These are phyloP conservation scores for Cheilosia urbana DNA, from an alignment of 2,888 invertebrate species.

Conservation along the genomic window DNA sequence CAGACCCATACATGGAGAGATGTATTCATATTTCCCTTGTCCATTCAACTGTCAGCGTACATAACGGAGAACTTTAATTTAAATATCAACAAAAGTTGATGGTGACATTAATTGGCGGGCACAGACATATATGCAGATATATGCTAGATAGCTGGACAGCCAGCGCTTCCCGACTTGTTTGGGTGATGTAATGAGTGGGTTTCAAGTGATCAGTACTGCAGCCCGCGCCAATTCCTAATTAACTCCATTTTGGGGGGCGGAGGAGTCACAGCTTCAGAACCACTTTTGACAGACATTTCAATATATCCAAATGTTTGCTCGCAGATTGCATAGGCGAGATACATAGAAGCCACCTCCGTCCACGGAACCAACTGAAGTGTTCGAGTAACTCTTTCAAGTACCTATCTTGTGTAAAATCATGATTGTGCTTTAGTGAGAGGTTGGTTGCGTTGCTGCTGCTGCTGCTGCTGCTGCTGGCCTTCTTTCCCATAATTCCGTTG, in stretches of 20 bases:
- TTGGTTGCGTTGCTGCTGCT: constrained; percentile 41
- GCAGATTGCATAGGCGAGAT: constrained; percentile 60
- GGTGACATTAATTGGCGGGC: constrained; percentile 66
- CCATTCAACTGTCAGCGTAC: constrained; percentile 66
- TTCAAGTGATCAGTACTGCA: constrained; percentile 54
- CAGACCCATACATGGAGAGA: constrained; percentile 47
- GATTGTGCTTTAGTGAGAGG: constrained; percentile 61
- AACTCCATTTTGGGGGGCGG: constrained; percentile 58
- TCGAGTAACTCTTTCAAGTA: constrained; percentile 40
- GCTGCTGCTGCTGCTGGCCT: constrained; percentile 59
- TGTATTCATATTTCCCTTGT: constrained; percentile 64
- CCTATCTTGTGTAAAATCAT: constrained; percentile 55
- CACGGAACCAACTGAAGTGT: constrained; percentile 56
- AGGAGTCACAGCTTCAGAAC: constrained; percentile 37
- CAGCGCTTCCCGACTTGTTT: constrained; percentile 41
- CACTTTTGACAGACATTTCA: constrained; percentile 61
- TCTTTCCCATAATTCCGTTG: constrained; percentile 62
- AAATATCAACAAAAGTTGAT: constrained; percentile 68
- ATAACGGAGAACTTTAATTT: constrained; percentile 65
- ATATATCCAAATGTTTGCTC: constrained; percentile 66
- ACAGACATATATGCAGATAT: constrained; percentile 34
- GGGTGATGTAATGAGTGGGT: constrained; percentile 37
- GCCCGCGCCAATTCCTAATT: constrained; percentile 49
- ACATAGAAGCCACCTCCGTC: constrained; percentile 37
- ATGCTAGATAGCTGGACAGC: constrained; percentile 22